Percentiles rank a stretch among this genome's conserved stretches.
Conservation (phyloP, 2,888 invertebrate genomes). For the Fissipunctia ypsillon region DNA sequence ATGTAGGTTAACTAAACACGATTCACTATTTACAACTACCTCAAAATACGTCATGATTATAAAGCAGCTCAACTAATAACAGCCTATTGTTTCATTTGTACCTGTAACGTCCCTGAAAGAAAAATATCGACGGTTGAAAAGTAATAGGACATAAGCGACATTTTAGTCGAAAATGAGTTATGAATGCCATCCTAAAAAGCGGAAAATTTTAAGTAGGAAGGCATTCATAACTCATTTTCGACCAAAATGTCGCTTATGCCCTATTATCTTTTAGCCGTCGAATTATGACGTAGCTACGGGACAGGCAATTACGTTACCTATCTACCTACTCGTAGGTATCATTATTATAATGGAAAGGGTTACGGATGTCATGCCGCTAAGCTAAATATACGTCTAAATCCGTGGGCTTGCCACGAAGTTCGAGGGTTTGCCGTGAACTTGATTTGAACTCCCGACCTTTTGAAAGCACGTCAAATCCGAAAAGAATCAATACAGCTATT, state of each 20-base stretch:
- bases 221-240: too few relatives aligned
- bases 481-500: conserved; percentile 43
- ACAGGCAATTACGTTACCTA: background rate
- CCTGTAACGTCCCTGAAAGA: conserved; percentile 16
- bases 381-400: conserved; percentile 45
- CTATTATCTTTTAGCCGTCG: too few relatives aligned
- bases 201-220: too few relatives aligned
- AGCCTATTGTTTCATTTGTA: background rate
- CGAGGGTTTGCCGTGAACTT: conserved; percentile 49
- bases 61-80: background rate
- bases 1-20: too few relatives aligned
- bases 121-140: background rate
- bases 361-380: conserved; percentile 20
- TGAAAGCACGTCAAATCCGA: conserved; percentile 12
- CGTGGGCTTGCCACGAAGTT: conserved; percentile 49
- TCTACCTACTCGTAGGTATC: background rate
- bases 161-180: too few relatives aligned
- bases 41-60: too few relatives aligned
- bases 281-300: conserved; percentile 1
- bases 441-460: conserved; percentile 55
- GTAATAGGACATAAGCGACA: too few relatives aligned
- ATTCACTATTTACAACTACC: too few relatives aligned
- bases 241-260: too few relatives aligned
- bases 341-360: conserved; percentile 29
- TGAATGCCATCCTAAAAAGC: too few relatives aligned